Percentiles rank a stretch among this genome's conserved stretches.
These are phyloP conservation scores for Podarcis raffonei DNA, from an alignment of 2,113 vertebrate genomes.

Conservation along the genomic window DNA sequence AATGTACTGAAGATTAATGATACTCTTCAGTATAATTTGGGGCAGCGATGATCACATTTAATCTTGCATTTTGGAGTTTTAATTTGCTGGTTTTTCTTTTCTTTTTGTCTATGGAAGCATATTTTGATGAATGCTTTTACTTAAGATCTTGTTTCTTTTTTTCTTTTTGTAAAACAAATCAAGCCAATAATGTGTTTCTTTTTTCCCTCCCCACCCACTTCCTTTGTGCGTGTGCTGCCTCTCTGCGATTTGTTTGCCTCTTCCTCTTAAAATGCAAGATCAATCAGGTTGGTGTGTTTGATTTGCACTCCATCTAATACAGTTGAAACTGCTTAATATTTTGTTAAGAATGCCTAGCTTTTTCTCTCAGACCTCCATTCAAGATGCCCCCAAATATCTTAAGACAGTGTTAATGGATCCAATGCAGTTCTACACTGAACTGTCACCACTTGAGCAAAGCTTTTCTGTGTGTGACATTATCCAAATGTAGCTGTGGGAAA, in stretches of 20 bases:
- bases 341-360: conserved; percentile 42
- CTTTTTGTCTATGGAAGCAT: conserved; percentile 36
- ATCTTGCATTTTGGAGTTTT: conserved; percentile 30
- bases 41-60: conserved; percentile 26
- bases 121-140: conserved; percentile 55
- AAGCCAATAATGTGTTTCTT: conserved; percentile 79
- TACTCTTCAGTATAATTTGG: conserved; percentile 22
- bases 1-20: conserved; percentile 42
- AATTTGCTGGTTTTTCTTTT: conserved; percentile 48
- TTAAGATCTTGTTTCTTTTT: conserved; percentile 55
- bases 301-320: conserved; percentile 68
- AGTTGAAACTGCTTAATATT: conserved; percentile 47
- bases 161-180: conserved; percentile 49
- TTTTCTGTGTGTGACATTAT: not conserved
- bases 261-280: conserved; percentile 86
- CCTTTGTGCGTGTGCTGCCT: conserved; percentile 79
- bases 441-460: not conserved
- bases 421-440: not conserved
- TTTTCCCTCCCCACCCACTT: conserved; percentile 57
- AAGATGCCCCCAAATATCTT: not conserved
- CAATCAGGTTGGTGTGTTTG: conserved; percentile 90
- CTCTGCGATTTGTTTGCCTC: conserved; percentile 81
- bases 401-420: not conserved
- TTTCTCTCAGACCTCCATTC: conserved; percentile 21
- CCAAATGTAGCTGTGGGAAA: not conserved